phyloP scores from a whole-genome alignment of 2,113 vertebrate species.

The Mormyrus lacerda region DNA sequence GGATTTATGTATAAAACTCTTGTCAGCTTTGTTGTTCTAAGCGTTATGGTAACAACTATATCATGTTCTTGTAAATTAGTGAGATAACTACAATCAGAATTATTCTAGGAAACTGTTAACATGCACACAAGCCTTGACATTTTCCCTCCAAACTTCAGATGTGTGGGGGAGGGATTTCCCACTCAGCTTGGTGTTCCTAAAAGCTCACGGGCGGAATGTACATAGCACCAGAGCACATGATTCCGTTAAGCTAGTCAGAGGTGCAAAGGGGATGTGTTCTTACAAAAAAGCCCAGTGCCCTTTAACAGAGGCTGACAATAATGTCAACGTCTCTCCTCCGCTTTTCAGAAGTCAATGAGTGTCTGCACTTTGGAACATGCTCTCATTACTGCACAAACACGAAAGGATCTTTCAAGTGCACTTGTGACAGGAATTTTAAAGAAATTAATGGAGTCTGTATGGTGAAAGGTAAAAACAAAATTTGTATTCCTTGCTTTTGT shows the following conservation, averaged over 20 bases:
- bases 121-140: background rate
- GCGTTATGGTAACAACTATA: background rate
- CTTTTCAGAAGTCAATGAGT: constrained; percentile 83
- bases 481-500: background rate
- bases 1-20: background rate
- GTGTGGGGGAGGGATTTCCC: background rate
- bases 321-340: constrained; percentile 17
- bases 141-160: background rate
- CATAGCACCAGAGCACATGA: background rate
- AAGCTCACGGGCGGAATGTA: background rate
- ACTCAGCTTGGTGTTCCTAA: background rate
- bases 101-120: too few species aligned
- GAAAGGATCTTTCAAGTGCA: constrained; percentile 91
- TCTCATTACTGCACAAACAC: constrained; percentile 86
- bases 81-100: too few species aligned
- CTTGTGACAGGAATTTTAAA: constrained; percentile 84
- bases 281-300: background rate
- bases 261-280: background rate
- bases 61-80: background rate
- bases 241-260: background rate
- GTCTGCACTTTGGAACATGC: constrained; percentile 82
- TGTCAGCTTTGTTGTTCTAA: too few species aligned
- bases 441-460: constrained; percentile 78
- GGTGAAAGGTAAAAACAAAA: constrained; percentile 76
- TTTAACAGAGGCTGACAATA: background rate